phyloP scores from a whole-genome alignment of 2,797 vertebrate species.

The Molossus molossus region DNA sequence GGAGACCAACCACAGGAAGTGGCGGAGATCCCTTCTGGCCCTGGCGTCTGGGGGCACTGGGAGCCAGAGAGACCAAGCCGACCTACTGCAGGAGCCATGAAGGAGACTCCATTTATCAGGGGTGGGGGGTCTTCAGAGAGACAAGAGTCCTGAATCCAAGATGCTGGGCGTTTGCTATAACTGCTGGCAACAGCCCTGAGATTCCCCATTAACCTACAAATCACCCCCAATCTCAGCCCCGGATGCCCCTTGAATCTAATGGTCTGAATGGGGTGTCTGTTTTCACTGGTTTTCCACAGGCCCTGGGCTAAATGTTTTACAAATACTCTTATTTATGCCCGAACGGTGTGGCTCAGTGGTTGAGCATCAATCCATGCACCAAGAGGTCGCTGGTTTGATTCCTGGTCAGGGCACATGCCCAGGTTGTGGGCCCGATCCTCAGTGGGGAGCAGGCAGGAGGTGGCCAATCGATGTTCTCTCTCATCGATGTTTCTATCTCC shows the following conservation, averaged over 20 bases:
- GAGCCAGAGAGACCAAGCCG: not conserved
- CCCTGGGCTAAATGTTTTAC: not conserved
- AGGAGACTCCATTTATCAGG: rapidly evolving
- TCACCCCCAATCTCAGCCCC: too few species aligned
- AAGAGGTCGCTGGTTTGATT: too few species aligned
- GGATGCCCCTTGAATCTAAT: rapidly evolving
- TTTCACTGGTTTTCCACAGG: not conserved
- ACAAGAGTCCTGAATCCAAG: not conserved
- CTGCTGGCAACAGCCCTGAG: not conserved
- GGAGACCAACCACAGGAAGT: not conserved
- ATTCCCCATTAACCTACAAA: rapidly evolving
- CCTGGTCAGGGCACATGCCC: too few species aligned
- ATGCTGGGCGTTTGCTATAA: not conserved
- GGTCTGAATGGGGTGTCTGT: not conserved
- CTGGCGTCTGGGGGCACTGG: not conserved
- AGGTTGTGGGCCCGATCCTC: too few species aligned
- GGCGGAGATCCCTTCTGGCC: not conserved
- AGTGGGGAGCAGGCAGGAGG: too few species aligned
- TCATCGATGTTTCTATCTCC: too few species aligned
- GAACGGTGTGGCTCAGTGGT: too few species aligned
- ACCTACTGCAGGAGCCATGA: rapidly evolving
- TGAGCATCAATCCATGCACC: too few species aligned
- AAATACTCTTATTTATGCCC: too few species aligned
- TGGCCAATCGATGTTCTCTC: too few species aligned
- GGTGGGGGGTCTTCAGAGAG: not conserved